Percentiles rank a stretch among this genome's conserved stretches.
These are phyloP conservation scores for Gambusia affinis DNA, from an alignment of 2,113 vertebrate species.

Conservation along the genomic window DNA sequence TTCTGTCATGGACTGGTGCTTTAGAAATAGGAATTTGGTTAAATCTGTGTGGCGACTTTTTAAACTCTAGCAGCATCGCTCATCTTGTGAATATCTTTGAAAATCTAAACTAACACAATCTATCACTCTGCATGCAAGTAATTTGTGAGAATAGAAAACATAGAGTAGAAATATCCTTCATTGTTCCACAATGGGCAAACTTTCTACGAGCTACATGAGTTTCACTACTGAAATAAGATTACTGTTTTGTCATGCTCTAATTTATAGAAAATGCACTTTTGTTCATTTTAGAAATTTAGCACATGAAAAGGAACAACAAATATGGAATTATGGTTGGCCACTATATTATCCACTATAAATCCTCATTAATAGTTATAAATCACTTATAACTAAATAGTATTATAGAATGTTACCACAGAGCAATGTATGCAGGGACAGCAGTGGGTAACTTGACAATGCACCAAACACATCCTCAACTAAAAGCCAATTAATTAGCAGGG, in stretches of 20 bases:
- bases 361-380: background rate
- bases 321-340: background rate
- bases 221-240: background rate
- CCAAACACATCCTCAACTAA: conserved; percentile 80
- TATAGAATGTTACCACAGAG: conserved; percentile 54
- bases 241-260: background rate
- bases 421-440: conserved; percentile 9
- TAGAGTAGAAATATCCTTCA: too few relatives aligned
- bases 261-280: background rate
- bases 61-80: too few relatives aligned
- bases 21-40: too few relatives aligned
- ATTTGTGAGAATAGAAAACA: background rate
- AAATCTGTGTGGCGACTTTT: too few relatives aligned
- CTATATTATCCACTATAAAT: background rate
- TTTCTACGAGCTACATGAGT: background rate
- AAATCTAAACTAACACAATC: background rate
- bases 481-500: conserved; percentile 84
- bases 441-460: conserved; percentile 77
- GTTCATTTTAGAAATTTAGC: background rate
- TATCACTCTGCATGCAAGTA: background rate
- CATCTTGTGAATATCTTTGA: too few relatives aligned
- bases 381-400: background rate
- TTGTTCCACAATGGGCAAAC: too few relatives aligned
- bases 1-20: too few relatives aligned
- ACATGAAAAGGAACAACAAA: background rate